Conservation (phyloP, 1,140 invertebrate species). For the Apolygus lucorum region DNA sequence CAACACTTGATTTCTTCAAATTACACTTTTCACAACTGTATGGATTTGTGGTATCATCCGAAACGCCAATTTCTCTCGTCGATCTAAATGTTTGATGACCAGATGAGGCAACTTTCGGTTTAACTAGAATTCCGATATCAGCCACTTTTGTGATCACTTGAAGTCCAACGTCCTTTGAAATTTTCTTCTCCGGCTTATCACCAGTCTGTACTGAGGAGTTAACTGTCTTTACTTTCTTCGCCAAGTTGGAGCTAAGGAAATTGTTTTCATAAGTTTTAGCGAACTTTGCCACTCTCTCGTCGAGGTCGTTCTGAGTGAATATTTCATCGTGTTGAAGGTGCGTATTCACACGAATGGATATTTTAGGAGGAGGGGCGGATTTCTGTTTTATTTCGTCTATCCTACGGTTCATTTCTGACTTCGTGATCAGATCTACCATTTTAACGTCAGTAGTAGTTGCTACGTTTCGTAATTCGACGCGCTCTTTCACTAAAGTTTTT, state of each 20-base stretch:
- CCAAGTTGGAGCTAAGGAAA: background rate
- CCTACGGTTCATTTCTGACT: background rate
- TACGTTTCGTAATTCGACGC: background rate
- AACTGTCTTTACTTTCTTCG: background rate
- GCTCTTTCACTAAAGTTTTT: background rate
- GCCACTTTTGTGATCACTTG: background rate
- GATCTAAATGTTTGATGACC: conserved; percentile 40
- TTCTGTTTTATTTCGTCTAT: background rate
- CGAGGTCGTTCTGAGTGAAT: conserved; percentile 4
- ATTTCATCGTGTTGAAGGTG: background rate
- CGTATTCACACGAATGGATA: background rate
- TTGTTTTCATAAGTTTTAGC: background rate
- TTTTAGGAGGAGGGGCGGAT: background rate
- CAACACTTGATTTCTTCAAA: conserved; percentile 26
- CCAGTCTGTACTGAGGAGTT: background rate
- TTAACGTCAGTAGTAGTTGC: background rate
- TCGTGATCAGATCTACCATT: background rate
- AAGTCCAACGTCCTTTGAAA: conserved; percentile 6
- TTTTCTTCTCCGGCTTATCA: background rate
- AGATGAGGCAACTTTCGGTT: conserved; percentile 39
- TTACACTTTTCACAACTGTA: conserved; percentile 46
- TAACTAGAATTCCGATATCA: conserved; percentile 41
- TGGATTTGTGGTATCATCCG: conserved; percentile 42
- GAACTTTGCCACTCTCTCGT: background rate
- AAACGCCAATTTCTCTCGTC: conserved; percentile 41